Evolutionary conservation across 2,113 vertebrate species (phyloP).

Genomic region (Sinocyclocheilus grahami): DNA sequence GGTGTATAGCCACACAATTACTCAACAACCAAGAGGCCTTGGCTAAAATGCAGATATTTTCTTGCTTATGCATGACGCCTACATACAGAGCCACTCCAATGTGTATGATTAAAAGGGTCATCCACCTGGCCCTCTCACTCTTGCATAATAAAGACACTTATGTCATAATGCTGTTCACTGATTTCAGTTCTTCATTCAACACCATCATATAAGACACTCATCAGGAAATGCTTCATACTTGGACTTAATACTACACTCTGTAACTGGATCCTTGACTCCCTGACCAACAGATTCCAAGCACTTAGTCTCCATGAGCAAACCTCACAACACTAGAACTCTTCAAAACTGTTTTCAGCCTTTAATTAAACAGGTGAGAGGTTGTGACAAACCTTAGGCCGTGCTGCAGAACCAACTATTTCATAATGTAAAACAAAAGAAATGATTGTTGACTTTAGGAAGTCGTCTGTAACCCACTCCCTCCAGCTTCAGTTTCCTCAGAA

Average conservation of each 20-base stretch:
- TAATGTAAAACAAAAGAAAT: background rate
- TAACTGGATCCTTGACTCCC: background rate
- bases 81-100: background rate
- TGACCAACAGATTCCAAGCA: background rate
- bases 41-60: background rate
- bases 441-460: background rate
- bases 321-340: background rate
- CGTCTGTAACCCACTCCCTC: background rate
- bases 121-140: background rate
- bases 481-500: background rate
- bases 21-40: background rate
- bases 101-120: background rate
- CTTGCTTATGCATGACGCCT: background rate
- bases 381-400: background rate
- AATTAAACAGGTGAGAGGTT: background rate
- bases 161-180: conserved; percentile 1
- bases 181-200: background rate
- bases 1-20: background rate
- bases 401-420: background rate
- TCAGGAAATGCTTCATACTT: background rate
- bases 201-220: background rate
- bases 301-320: background rate
- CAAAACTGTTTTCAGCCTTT: background rate
- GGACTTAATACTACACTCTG: background rate
- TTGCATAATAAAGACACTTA: background rate